Evolutionary conservation across 2,888 invertebrate genomes (phyloP), one percentile per base, ranked within the genome.

Genomic region (Hirtodrosophila cameraria): DNA sequence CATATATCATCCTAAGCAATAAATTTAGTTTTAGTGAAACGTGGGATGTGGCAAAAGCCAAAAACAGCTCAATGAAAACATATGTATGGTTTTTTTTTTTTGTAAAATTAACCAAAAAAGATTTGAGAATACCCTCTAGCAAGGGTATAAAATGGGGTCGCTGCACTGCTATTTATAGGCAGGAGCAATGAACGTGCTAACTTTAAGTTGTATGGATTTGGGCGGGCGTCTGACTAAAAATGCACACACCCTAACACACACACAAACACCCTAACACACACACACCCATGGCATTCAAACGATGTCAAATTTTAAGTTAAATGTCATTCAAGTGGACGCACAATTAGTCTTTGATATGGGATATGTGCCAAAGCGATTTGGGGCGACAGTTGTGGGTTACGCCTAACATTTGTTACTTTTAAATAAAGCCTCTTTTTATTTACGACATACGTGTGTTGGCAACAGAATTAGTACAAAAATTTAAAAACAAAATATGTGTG

Each of bases 221-320:
- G 52, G n/a, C 16, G 20, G 52, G n/a, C 16, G 12, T n/a, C 33
- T 6, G 20, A 45, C 46, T 38, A 46, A 23, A 33, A 18, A 57
- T 28, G 20, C 30, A 25, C 42, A 11, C 12, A n/a, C 25, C 27
- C 11, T 11, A 6, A 35, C 31, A 20, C 5, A 31, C 13, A 38
- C 38, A 52, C 20, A 30, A 39, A 36, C 27, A 11, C 36, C 30
- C 23, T 27, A 16, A 57, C n/a, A 33, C 43, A 35, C 18, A 6
- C 38, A 42, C 28, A 67, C 31, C 50, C 58, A 50, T 42, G 28
- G 38, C 49, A 45, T 78, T 65, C 50, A 66, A 81, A 78, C 53
- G 43, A 63, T 84, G 84, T 84, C 82, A 84, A 67, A 81, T 65
- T 70, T 80, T 75, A 73, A 78, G 82, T 78, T 67, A 84, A 78